phyloP scores from a whole-genome alignment of 2,888 invertebrate species.

The Orthosia gothica region DNA sequence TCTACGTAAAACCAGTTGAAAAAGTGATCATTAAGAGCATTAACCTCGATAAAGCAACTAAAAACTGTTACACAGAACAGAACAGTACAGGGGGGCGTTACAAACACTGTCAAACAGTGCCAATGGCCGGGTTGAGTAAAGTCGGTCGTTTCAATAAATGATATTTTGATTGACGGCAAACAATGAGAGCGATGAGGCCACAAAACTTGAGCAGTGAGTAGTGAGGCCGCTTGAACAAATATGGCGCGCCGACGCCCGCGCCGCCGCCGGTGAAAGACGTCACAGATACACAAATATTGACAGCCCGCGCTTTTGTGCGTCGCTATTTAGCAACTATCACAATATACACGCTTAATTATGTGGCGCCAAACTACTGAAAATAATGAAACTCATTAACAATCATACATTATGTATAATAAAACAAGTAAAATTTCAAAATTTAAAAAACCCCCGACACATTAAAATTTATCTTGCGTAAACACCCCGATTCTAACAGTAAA shows the following conservation, averaged over 20 bases:
- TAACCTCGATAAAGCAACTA: constrained; percentile 10
- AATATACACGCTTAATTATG: constrained; percentile 60
- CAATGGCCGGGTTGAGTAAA: constrained; percentile 26
- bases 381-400: constrained; percentile 24
- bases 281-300: constrained; percentile 80
- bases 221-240: constrained; percentile 52
- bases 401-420: constrained; percentile 15
- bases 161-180: constrained; percentile 53
- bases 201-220: constrained; percentile 31
- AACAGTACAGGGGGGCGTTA: constrained; percentile 14
- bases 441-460: too few species aligned
- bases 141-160: constrained; percentile 51
- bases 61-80: not conserved
- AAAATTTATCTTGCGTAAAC: too few species aligned
- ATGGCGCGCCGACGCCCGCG: constrained; percentile 20
- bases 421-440: too few species aligned
- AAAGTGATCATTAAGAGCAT: not conserved
- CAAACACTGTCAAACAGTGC: constrained; percentile 37
- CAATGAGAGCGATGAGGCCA: constrained; percentile 47
- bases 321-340: constrained; percentile 60
- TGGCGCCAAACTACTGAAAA: constrained; percentile 32
- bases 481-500: too few species aligned
- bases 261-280: constrained; percentile 71
- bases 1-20: not conserved
- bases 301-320: constrained; percentile 71